Percentiles rank a stretch among this genome's conserved stretches.
Evolutionary conservation across 2,113 vertebrate genomes (phyloP).

Genomic region (Lagopus leucura): DNA sequence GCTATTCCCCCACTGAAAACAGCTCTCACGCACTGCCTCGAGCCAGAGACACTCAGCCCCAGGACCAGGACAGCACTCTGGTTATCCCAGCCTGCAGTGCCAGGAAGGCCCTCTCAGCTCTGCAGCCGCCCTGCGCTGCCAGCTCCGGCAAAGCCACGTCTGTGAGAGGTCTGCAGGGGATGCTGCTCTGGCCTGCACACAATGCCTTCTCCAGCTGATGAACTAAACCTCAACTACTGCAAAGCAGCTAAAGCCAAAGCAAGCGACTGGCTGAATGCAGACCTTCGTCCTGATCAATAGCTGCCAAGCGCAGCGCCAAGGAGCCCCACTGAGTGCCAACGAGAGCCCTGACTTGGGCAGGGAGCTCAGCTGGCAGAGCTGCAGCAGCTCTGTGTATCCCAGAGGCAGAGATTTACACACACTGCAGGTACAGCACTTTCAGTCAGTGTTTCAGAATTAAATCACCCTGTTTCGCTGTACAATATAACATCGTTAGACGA

Average conservation of each 20-base stretch:
- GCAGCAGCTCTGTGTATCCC: fast-evolving
- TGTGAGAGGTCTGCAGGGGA: not conserved
- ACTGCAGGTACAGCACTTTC: not conserved
- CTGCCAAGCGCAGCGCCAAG: not conserved
- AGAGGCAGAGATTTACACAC: not conserved
- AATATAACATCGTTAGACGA: not conserved
- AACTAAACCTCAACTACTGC: not conserved
- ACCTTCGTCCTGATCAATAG: not conserved
- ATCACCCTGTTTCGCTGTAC: not conserved
- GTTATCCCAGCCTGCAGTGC: too few species aligned
- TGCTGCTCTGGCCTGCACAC: not conserved
- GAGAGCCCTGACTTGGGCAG: not conserved
- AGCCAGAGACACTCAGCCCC: not conserved
- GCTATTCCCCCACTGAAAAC: not conserved
- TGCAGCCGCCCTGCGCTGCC: fast-evolving
- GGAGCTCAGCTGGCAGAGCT: not conserved
- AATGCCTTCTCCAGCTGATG: not conserved
- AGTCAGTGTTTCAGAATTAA: not conserved
- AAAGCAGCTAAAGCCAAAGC: not conserved
- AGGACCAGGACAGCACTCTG: not conserved
- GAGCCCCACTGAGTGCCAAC: fast-evolving
- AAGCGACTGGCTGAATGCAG: not conserved
- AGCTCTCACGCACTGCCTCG: not conserved
- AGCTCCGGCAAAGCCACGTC: fast-evolving
- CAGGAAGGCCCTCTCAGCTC: not conserved